Conservation (phyloP, 2,888 invertebrate genomes). For the Blastobasis adustella region DNA sequence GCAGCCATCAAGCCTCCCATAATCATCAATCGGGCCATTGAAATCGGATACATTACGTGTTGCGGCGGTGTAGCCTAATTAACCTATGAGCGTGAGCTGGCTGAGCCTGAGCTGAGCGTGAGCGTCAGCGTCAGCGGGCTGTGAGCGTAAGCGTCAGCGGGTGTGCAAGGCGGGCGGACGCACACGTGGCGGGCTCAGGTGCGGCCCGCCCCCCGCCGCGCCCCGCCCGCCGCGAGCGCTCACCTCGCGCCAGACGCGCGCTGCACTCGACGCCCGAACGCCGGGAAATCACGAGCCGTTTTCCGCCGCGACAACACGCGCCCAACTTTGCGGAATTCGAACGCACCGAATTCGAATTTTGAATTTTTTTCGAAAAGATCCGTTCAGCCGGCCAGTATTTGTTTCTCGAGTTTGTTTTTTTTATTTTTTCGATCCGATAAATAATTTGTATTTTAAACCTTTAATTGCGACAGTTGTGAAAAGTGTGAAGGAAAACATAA, state of each 20-base stretch:
- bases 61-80: conserved; percentile 37
- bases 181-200: conserved; percentile 40
- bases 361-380: conserved; percentile 19
- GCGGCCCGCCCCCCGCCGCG: conserved; percentile 30
- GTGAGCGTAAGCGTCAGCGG: conserved; percentile 44
- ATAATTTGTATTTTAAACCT: conserved; percentile 2
- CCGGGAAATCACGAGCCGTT: conserved; percentile 70
- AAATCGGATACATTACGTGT: conserved; percentile 42
- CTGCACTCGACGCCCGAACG: conserved; percentile 71
- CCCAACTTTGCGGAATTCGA: conserved; percentile 53
- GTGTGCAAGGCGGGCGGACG: conserved; percentile 66
- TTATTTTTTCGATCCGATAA: conserved; percentile 10
- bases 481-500: conserved; percentile 29
- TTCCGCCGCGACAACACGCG: conserved; percentile 56
- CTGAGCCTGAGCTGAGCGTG: conserved; percentile 39
- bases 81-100: conserved; percentile 8
- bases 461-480: conserved; percentile 21
- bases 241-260: conserved; percentile 56
- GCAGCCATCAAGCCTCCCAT: conserved; percentile 24
- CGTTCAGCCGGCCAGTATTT: neutral
- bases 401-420: too few relatives aligned
- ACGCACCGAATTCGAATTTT: conserved; percentile 38
- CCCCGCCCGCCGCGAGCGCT: conserved; percentile 35
- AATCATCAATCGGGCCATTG: conserved; percentile 54
- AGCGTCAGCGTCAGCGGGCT: conserved; percentile 20